Base-by-base conservation (phyloP, 2,797 vertebrate genomes). In the Myripristis jacobus region DNA sequence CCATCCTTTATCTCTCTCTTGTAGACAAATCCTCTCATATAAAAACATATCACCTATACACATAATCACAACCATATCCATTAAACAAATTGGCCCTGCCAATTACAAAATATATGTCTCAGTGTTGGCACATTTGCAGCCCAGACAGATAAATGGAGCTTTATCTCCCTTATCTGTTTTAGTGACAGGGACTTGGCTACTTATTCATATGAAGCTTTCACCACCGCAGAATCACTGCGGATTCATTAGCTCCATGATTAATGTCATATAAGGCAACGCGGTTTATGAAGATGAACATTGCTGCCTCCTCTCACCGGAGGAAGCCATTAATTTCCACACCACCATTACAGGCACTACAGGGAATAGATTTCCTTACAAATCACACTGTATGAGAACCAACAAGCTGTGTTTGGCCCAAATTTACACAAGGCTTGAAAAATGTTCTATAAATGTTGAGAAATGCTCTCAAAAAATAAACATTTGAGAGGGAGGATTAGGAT, bases 381-480 rank as follows among this genome's bases (percentile, higher is more conserved):
- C 48, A 77, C 19, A 8, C 64, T 27, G 54, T 76, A 65, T 77
- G 69, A 86, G 68, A 70, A 21, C 63, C 57, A 86, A 80, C 66
- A 55, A 62, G 72, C n/a, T 58, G 62, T 71, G 65, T 70, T 71
- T 73, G 80, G 59, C 61, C 27, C 58, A 52, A 56, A 36, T 85
- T 58, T 57, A 69, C 64, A 73, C 53, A 64, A 52, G 56, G 55
- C 22, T 76, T 77, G 61, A 85, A 79, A 86, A 80, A 87, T 59
- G 3, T 34, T 81, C 74, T 10, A 70, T 72, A 81, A 79, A 87
- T 16, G 16, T 71, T 76, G 74, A 80, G 70, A 76, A 81, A 85
- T 78, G 47, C 64, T 60, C 75, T 77, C 56, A 81, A 58, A 91
- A 86, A 79, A 81, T 84, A 88, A 89, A 89, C 79, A 86, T 73